A percentile compares a stretch with the other conserved stretches of the same genome.
phyloP scores from a whole-genome alignment of 2,113 vertebrate species.

The Marmota flaviventris region DNA sequence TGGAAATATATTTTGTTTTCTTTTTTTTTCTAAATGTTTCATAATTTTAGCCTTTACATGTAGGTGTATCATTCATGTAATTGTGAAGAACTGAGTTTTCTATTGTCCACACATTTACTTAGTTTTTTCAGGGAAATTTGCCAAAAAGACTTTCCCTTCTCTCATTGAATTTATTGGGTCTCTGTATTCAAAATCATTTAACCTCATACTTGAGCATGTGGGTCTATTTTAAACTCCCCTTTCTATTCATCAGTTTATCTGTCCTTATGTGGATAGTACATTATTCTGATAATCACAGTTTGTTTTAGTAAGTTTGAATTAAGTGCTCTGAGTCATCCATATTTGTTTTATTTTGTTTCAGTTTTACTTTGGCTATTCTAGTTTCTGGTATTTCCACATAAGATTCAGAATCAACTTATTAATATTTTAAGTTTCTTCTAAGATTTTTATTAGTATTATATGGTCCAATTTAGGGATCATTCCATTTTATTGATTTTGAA shows the following conservation, averaged over 20 bases:
- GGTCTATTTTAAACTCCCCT: background rate
- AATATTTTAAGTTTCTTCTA: background rate
- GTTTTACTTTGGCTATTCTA: background rate
- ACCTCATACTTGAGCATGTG: background rate
- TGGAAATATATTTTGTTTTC: background rate
- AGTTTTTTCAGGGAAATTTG: background rate
- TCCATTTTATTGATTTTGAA: background rate
- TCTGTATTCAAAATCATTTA: background rate
- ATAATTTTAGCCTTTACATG: background rate
- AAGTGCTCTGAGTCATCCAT: background rate
- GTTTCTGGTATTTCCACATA: background rate
- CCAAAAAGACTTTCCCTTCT: background rate
- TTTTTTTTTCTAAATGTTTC: background rate
- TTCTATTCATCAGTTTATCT: background rate
- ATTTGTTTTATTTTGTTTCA: background rate
- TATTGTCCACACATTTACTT: background rate
- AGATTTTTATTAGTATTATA: slow-evolving; percentile 19
- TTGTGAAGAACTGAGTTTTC: background rate
- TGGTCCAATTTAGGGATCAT: background rate
- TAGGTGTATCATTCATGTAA: background rate
- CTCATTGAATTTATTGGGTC: background rate
- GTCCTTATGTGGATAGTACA: background rate
- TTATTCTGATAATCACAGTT: background rate
- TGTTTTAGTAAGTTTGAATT: background rate
- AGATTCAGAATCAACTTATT: slow-evolving; percentile 31